Conservation (phyloP, 2,888 invertebrate genomes). For the Mamestra brassicae region DNA sequence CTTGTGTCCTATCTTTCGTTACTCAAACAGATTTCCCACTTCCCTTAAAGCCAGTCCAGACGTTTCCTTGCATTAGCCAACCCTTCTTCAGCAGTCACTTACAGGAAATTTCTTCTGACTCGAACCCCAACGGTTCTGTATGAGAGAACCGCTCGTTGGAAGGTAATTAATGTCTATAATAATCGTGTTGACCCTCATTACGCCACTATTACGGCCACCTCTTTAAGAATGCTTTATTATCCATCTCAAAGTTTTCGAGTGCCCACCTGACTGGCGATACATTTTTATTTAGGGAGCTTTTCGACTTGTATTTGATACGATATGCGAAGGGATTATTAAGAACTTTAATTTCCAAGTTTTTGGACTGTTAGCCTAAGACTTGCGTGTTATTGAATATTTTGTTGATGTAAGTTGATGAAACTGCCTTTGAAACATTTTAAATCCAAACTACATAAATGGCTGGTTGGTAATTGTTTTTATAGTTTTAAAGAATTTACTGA, state of each 20-base stretch:
- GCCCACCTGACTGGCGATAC: conserved; percentile 61
- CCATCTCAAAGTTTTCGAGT: conserved; percentile 61
- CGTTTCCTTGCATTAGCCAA: conserved; percentile 8
- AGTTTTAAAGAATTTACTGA: too few species aligned
- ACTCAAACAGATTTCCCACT: not conserved
- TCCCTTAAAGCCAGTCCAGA: not conserved
- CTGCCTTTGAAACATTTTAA: too few species aligned
- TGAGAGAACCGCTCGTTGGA: conserved; percentile 60
- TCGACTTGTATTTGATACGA: conserved; percentile 4
- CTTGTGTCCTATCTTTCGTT: not conserved
- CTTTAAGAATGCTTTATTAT: conserved; percentile 77
- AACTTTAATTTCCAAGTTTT: not conserved
- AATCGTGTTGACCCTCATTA: conserved; percentile 79
- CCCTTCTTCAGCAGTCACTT: conserved; percentile 6
- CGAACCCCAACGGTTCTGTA: conserved; percentile 33
- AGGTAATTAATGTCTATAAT: conserved; percentile 77
- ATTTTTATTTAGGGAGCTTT: conserved; percentile 51
- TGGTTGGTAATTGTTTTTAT: too few species aligned
- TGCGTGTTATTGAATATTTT: conserved; percentile 6
- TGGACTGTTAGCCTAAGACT: too few species aligned
- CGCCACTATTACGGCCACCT: conserved; percentile 69
- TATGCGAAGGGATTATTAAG: not conserved
- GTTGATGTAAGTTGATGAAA: too few species aligned
- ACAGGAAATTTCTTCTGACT: conserved; percentile 33
- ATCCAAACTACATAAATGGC: too few species aligned